Conservation (phyloP, 2,113 vertebrate genomes). For the Laticauda colubrina region DNA sequence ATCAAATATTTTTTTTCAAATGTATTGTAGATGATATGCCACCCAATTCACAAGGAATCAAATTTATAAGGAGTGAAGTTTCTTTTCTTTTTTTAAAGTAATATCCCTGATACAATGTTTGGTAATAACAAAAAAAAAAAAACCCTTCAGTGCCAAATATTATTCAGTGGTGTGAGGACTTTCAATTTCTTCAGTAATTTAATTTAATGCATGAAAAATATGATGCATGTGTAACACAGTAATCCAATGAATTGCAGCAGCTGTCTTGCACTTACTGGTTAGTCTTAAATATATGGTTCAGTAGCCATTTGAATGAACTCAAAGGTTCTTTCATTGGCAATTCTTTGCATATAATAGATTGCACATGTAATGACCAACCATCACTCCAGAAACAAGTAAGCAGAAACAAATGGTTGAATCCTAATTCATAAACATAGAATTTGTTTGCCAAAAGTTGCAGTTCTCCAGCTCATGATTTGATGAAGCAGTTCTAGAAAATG, state of each 20-base stretch:
- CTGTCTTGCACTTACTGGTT: constrained; percentile 36
- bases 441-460: background rate
- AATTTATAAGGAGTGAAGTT: background rate
- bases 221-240: constrained; percentile 12
- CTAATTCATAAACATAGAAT: constrained; percentile 19
- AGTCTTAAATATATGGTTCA: constrained; percentile 34
- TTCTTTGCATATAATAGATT: constrained; percentile 2
- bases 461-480: background rate
- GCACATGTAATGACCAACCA: constrained; percentile 29
- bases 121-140: background rate
- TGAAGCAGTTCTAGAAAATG: background rate
- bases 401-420: background rate
- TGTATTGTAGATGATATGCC: background rate
- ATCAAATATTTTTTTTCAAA: background rate
- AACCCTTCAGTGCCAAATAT: fast-evolving
- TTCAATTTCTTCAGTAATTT: background rate
- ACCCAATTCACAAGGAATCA: background rate
- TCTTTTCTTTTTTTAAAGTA: background rate
- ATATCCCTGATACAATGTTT: background rate
- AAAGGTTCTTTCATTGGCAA: background rate
- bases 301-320: background rate
- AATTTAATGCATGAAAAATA: constrained; percentile 8
- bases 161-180: background rate
- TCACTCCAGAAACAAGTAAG: background rate
- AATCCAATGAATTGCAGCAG: constrained; percentile 26